Evolutionary conservation across 2,797 vertebrate species (phyloP).

Genomic region (Aeoliscus strigatus): DNA sequence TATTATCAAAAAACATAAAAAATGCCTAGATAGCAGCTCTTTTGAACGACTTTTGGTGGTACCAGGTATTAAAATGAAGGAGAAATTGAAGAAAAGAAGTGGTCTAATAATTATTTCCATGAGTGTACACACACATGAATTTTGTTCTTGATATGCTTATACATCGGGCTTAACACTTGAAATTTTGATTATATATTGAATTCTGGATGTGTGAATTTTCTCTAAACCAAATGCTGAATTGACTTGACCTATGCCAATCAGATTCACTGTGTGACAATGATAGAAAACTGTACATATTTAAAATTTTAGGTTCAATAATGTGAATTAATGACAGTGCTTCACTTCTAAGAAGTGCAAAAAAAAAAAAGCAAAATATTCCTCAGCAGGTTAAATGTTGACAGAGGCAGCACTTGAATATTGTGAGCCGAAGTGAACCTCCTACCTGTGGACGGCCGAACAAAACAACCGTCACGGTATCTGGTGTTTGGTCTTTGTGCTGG

Average conservation of each 20-base stretch:
- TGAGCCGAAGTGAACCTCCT: slow-evolving; percentile 22
- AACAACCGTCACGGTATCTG: slow-evolving; percentile 8
- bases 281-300: slow-evolving; percentile 56
- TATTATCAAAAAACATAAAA: no score
- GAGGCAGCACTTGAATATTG: slow-evolving; percentile 34
- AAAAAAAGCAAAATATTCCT: slow-evolving; percentile 55
- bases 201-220: slow-evolving; percentile 56
- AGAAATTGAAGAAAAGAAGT: no score
- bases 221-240: slow-evolving; percentile 70
- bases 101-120: no score
- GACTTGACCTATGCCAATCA: slow-evolving; percentile 65
- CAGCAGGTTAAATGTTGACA: slow-evolving; percentile 43
- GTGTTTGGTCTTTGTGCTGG: slow-evolving; percentile 26
- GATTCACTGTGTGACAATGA: slow-evolving; percentile 57
- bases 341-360: slow-evolving; percentile 69
- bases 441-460: slow-evolving; percentile 21
- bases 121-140: slow-evolving; percentile 44
- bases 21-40: no score
- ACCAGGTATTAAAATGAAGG: no score
- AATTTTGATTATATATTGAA: slow-evolving; percentile 61
- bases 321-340: slow-evolving; percentile 45
- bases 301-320: slow-evolving; percentile 35
- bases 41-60: no score
- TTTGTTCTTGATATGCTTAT: slow-evolving; percentile 60
- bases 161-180: slow-evolving; percentile 69